These are phyloP conservation scores for Cephus spinipes DNA, from an alignment of 2,888 invertebrate genomes.

Conservation along the genomic window DNA sequence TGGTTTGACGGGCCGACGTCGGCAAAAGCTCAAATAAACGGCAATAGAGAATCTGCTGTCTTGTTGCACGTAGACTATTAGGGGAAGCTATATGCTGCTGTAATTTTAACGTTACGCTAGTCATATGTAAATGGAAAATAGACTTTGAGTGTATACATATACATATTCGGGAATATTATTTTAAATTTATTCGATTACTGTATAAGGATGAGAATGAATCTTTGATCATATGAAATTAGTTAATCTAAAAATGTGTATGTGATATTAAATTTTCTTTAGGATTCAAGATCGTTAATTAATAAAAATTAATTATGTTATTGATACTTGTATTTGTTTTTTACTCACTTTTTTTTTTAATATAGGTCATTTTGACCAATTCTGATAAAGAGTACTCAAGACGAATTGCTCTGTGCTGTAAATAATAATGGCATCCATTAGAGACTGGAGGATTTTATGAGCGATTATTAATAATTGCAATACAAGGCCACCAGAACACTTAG, in stretches of 20 bases:
- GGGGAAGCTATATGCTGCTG: neutral
- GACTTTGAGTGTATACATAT: neutral
- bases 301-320: neutral
- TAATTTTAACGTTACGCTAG: neutral
- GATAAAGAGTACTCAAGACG: neutral
- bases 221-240: neutral
- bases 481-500: neutral
- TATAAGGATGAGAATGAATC: neutral
- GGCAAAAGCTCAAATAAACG: neutral
- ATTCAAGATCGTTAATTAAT: too few species aligned
- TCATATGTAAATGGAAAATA: neutral
- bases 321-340: neutral
- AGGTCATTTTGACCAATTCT: neutral
- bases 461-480: neutral
- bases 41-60: neutral
- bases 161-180: neutral
- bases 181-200: neutral
- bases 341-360: neutral
- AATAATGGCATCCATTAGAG: neutral
- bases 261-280: too few species aligned
- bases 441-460: neutral
- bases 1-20: neutral
- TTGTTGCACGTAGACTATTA: neutral
- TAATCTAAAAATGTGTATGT: too few species aligned
- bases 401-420: neutral